Evolutionary conservation across 2,888 invertebrate genomes (phyloP).

Genomic region (Anoncus sp.): DNA sequence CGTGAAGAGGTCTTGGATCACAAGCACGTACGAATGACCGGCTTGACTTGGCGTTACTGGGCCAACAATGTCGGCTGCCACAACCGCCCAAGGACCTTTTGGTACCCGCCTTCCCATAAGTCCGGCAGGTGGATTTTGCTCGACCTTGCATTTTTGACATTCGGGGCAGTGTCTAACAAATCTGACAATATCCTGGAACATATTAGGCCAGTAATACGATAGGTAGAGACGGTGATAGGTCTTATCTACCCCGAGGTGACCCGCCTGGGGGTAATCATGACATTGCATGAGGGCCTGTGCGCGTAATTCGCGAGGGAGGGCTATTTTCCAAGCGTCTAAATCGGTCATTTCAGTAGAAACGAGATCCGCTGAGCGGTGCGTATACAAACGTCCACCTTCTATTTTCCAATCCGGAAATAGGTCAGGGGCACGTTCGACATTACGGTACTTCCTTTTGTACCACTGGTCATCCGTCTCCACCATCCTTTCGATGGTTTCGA

Average conservation of each 20-base stretch:
- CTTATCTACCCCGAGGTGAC: conserved; percentile 62
- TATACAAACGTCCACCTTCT: too few relatives aligned
- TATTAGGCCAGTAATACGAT: conserved; percentile 68
- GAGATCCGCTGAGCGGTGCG: background rate
- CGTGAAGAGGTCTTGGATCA: too few relatives aligned
- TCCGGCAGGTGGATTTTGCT: conserved; percentile 20
- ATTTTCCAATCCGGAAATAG: too few relatives aligned
- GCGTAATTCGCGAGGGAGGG: conserved; percentile 22
- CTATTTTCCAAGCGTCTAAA: conserved; percentile 52
- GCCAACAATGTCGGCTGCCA: conserved; percentile 63
- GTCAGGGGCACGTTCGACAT: too few relatives aligned
- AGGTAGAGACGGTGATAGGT: conserved; percentile 49
- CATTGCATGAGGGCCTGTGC: conserved; percentile 8
- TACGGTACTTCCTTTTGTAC: too few relatives aligned
- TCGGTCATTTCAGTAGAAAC: background rate
- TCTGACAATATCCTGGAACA: conserved; percentile 49
- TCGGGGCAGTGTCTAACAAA: conserved; percentile 57
- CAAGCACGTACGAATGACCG: too few relatives aligned
- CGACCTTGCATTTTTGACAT: conserved; percentile 60
- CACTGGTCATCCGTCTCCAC: too few relatives aligned
- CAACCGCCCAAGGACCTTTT: conserved; percentile 59
- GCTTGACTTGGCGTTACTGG: conserved; percentile 55
- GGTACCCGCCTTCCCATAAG: conserved; percentile 43
- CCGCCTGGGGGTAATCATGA: conserved; percentile 53
- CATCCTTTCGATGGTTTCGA: too few relatives aligned